A percentile compares a stretch with the other conserved stretches of the same genome.
Conservation (phyloP, 2,797 vertebrate genomes). For the Crocodylus rhombifer region DNA sequence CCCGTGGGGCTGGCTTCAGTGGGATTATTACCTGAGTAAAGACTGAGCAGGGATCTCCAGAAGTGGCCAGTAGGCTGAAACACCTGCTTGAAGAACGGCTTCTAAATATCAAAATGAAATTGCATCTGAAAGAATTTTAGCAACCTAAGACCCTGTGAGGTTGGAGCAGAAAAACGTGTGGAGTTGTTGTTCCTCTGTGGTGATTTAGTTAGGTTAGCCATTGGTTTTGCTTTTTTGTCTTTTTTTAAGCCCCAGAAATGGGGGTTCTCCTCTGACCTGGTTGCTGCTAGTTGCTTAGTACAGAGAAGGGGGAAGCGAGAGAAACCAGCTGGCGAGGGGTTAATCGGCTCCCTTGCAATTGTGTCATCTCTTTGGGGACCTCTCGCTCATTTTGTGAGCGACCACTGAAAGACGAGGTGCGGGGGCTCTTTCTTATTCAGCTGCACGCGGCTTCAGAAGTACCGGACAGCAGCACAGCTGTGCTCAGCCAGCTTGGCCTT, state of each 20-base stretch:
- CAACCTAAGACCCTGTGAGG: neutral
- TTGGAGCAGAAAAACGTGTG: neutral
- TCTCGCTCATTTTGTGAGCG: slow-evolving; percentile 72
- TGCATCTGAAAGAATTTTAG: neutral
- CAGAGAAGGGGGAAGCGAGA: accelerated
- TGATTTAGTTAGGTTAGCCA: neutral
- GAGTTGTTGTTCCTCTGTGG: neutral
- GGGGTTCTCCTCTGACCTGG: neutral
- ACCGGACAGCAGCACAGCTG: slow-evolving; percentile 73
- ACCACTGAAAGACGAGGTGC: slow-evolving; percentile 67
- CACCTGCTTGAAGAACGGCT: neutral
- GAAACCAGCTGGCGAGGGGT: slow-evolving; percentile 49
- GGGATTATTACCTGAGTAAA: neutral
- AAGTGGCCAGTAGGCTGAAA: accelerated
- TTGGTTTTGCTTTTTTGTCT: neutral
- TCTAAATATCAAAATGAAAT: neutral
- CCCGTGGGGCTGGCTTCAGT: neutral
- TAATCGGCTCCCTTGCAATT: slow-evolving; percentile 77
- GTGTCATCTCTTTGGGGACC: slow-evolving; percentile 81
- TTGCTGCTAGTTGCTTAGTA: neutral
- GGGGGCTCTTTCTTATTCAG: slow-evolving; percentile 60
- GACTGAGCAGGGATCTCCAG: neutral
- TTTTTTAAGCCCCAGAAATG: slow-evolving; percentile 49
- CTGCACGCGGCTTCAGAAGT: slow-evolving; percentile 56
- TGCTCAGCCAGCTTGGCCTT: slow-evolving; percentile 64